A percentile compares a stretch with the other conserved stretches of the same genome.
These are phyloP conservation scores for Acronicta alni DNA, from an alignment of 2,888 invertebrate genomes.

Conservation along the genomic window DNA sequence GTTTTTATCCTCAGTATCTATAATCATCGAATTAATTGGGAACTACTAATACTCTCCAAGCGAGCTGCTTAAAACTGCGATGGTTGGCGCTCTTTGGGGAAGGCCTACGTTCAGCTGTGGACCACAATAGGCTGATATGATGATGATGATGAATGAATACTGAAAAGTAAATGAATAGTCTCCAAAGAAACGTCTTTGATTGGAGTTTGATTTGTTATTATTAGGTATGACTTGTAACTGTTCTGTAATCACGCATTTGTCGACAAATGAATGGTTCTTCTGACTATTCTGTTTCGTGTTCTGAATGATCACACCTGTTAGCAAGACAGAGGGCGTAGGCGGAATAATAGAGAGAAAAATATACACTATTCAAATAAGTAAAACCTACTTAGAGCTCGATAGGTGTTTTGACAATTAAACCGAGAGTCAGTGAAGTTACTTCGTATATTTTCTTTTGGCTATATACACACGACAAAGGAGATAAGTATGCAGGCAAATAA, in stretches of 20 bases:
- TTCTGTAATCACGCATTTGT: not conserved
- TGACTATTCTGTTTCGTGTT: conserved; percentile 2
- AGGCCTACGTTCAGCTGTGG: too few species aligned
- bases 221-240: not conserved
- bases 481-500: not conserved
- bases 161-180: too few species aligned
- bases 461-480: not conserved
- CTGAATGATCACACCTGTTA: conserved; percentile 57
- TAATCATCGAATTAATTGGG: too few species aligned
- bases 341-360: conserved; percentile 52
- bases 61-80: too few species aligned
- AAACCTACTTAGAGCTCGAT: conserved; percentile 41
- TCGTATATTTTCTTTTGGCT: conserved; percentile 27
- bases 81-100: too few species aligned
- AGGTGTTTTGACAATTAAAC: conserved; percentile 42
- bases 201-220: too few species aligned
- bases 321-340: conserved; percentile 46
- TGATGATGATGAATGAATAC: too few species aligned
- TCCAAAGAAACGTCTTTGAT: too few species aligned
- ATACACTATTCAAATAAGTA: conserved; percentile 53
- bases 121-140: too few species aligned
- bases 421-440: conserved; percentile 12
- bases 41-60: too few species aligned
- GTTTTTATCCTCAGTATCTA: too few species aligned
- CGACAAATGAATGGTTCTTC: not conserved